Conservation (phyloP, 2,888 invertebrate species). For the Trichopoda pennipes region DNA sequence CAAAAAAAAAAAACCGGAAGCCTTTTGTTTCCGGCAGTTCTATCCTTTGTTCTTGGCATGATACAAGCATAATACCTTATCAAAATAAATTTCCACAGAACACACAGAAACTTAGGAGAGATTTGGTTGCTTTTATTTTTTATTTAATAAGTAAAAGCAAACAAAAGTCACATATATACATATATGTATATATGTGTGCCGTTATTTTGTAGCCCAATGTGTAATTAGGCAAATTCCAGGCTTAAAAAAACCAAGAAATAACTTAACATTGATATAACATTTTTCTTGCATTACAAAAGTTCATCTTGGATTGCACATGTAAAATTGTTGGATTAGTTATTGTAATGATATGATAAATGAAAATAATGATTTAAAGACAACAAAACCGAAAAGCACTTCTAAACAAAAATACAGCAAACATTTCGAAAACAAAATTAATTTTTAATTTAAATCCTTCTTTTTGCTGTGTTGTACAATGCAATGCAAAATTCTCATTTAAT, state of each 20-base stretch:
- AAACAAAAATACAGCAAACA: too few relatives aligned
- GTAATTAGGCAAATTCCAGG: constrained; percentile 45
- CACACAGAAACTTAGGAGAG: neutral
- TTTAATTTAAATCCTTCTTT: too few relatives aligned
- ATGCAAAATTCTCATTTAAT: too few relatives aligned
- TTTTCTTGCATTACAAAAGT: constrained; percentile 24
- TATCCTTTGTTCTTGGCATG: constrained; percentile 39
- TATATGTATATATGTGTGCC: neutral
- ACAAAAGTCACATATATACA: too few relatives aligned
- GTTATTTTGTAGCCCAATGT: neutral
- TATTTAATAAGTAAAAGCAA: neutral
- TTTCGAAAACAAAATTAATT: too few relatives aligned
- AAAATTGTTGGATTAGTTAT: too few relatives aligned
- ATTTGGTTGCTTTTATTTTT: neutral
- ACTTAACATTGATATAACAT: constrained; percentile 69
- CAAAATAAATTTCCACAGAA: constrained; percentile 27
- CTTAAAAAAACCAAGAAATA: constrained; percentile 25
- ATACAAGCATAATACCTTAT: constrained; percentile 45
- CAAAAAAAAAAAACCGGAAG: constrained; percentile 22
- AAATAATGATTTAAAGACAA: too few relatives aligned
- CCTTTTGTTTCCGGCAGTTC: constrained; percentile 46
- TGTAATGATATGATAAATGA: too few relatives aligned
- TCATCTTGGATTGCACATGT: too few relatives aligned
- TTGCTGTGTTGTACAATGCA: too few relatives aligned
- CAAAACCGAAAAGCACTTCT: too few relatives aligned